Conservation (phyloP, 2,113 vertebrate genomes). For the Thinocorus orbignyianus region DNA sequence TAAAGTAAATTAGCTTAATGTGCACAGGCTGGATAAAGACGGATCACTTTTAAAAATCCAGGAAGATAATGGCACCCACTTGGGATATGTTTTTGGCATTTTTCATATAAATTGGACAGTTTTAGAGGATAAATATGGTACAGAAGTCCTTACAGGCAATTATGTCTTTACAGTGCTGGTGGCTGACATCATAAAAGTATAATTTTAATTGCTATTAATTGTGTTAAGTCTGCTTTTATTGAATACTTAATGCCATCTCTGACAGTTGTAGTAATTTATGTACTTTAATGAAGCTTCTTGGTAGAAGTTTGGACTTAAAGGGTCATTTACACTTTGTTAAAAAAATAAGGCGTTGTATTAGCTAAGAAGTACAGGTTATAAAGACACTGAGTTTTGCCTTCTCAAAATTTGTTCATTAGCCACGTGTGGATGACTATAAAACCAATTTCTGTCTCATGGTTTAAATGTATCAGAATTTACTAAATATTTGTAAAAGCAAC, state of each 20-base stretch:
- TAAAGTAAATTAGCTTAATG: slow-evolving; percentile 87
- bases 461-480: neutral
- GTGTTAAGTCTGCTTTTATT: slow-evolving; percentile 84
- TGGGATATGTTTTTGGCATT: slow-evolving; percentile 86
- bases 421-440: neutral
- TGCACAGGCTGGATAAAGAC: slow-evolving; percentile 79
- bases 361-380: slow-evolving; percentile 40
- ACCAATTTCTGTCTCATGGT: neutral
- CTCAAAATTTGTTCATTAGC: neutral
- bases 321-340: slow-evolving; percentile 63
- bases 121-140: slow-evolving; percentile 85
- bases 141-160: slow-evolving; percentile 85
- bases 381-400: neutral
- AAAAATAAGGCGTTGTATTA: slow-evolving; percentile 67
- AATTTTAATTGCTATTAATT: slow-evolving; percentile 93
- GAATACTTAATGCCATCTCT: slow-evolving; percentile 85
- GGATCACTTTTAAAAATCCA: slow-evolving; percentile 80
- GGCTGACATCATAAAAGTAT: slow-evolving; percentile 86
- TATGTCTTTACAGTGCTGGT: slow-evolving; percentile 83
- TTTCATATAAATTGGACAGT: slow-evolving; percentile 87
- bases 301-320: slow-evolving; percentile 74
- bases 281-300: slow-evolving; percentile 84
- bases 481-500: neutral
- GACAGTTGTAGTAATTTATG: slow-evolving; percentile 82
- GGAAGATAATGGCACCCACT: slow-evolving; percentile 84